Base-by-base conservation (phyloP, 2,888 invertebrate species). In the Athrips mouffetella region DNA sequence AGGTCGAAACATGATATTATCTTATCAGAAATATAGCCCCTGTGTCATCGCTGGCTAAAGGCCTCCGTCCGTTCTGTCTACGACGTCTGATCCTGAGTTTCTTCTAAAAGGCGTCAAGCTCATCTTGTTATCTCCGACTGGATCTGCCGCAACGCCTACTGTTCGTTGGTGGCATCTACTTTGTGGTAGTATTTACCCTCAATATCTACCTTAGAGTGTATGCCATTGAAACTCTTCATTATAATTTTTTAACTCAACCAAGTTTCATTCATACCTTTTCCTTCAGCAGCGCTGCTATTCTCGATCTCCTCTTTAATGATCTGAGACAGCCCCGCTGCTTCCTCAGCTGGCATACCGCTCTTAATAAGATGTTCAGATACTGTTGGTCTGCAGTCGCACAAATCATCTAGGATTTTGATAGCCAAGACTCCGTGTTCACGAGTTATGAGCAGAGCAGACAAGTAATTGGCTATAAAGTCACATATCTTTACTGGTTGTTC, bases 401-500 rank as follows among this genome's bases (percentile, higher is more conserved):
- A 70, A 46, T 88, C 85, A 0, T 86, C 83, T 16, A 88, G 60
- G 1, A 88, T 74, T 58, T 69, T 80, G 4, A 82, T 70, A 0
- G 88, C 79, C 61, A 88, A 66, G 30, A 86, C 58, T 0, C 87
- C 88, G 44, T 88, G 86, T 71, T 94, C 94, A 5, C 94, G 87
- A 0, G 93, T 92, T 21, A 92, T 90, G 40, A 94, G 78, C 31
- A 94, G 79, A 0, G 91, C 91, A 48, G 94, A 92, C 7, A 94
- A 77, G 69, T 94, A 95, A 72, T 94, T 92, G 1, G 93, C 90
- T 58, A 94, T 91, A 70, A 93, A 95, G 52, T 89, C 89, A 63
- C 90, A 91, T 3, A 92, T 83, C 20, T 92, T 88, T 15, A 78
- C 71, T 0, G 95, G 94, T 59, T 94, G 92, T 35, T 86, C 89